Percentiles rank a stretch among this genome's conserved stretches.
Conservation (phyloP, 2,113 vertebrate genomes). For the Percina caprodes region DNA sequence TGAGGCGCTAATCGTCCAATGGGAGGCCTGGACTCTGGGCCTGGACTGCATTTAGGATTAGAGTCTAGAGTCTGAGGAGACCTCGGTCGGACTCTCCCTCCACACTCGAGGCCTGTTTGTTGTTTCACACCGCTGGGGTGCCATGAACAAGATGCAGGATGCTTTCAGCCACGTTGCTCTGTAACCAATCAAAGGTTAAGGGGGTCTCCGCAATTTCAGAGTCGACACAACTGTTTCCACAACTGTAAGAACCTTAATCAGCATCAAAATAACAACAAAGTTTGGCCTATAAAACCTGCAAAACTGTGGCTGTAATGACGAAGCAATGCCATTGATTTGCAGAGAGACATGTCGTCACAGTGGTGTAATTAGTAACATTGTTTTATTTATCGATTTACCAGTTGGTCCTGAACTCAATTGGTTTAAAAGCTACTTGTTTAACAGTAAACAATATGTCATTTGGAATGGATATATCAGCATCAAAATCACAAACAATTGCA, state of each 20-base stretch:
- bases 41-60: neutral
- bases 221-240: conserved; percentile 33
- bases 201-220: conserved; percentile 52
- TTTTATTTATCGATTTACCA: neutral
- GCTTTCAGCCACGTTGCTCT: conserved; percentile 59
- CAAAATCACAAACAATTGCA: conserved; percentile 50
- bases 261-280: neutral
- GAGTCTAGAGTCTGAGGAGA: conserved; percentile 21
- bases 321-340: neutral
- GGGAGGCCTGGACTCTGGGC: conserved; percentile 19
- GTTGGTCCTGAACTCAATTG: no score
- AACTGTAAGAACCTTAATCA: conserved; percentile 32
- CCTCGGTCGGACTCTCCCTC: conserved; percentile 28
- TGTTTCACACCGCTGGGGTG: conserved; percentile 25
- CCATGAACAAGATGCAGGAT: conserved; percentile 47
- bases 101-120: conserved; percentile 38
- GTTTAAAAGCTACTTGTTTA: no score
- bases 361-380: no score
- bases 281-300: neutral
- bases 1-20: conserved; percentile 22
- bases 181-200: conserved; percentile 62
- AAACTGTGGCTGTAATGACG: neutral
- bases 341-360: neutral
- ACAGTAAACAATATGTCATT: no score
- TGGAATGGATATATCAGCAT: neutral